Evolutionary conservation across 2,797 vertebrate species (phyloP).

Genomic region (Pygocentrus nattereri): DNA sequence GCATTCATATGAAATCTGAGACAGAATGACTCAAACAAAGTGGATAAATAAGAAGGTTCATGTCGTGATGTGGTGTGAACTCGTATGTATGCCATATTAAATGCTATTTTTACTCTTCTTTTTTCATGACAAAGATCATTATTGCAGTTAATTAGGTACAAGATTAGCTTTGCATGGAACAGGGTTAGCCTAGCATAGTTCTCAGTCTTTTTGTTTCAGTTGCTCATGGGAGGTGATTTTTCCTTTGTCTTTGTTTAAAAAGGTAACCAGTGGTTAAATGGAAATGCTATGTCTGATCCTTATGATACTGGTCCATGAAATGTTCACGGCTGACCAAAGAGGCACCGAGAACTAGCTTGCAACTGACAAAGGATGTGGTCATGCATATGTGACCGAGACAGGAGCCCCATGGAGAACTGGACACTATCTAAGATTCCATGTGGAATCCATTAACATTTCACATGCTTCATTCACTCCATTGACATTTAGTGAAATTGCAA

Average conservation of each 20-base stretch:
- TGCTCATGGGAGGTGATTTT: background rate
- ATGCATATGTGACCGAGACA: slow-evolving; percentile 23
- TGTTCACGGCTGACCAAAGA: background rate
- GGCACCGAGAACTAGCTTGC: slow-evolving; percentile 33
- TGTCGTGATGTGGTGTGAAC: too few relatives aligned
- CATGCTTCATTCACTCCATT: slow-evolving; percentile 33
- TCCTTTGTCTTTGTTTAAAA: background rate
- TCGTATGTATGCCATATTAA: too few relatives aligned
- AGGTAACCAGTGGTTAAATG: background rate
- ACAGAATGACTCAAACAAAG: too few relatives aligned
- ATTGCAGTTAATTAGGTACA: background rate
- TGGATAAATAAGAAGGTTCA: too few relatives aligned
- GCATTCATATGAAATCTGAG: too few relatives aligned
- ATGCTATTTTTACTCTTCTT: too few relatives aligned
- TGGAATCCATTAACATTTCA: slow-evolving; percentile 32
- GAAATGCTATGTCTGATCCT: background rate
- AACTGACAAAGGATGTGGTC: slow-evolving; percentile 25
- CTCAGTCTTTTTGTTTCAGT: background rate
- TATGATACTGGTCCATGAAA: background rate
- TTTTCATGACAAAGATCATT: background rate
- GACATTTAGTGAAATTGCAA: slow-evolving; percentile 45
- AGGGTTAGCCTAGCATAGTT: background rate
- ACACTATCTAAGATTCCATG: slow-evolving; percentile 45
- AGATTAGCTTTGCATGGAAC: background rate
- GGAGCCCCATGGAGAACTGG: slow-evolving; percentile 30